A percentile compares a stretch with the other conserved stretches of the same genome.
Evolutionary conservation across 1,140 invertebrate species (phyloP).

Genomic region (Trachelipus rathkii): DNA sequence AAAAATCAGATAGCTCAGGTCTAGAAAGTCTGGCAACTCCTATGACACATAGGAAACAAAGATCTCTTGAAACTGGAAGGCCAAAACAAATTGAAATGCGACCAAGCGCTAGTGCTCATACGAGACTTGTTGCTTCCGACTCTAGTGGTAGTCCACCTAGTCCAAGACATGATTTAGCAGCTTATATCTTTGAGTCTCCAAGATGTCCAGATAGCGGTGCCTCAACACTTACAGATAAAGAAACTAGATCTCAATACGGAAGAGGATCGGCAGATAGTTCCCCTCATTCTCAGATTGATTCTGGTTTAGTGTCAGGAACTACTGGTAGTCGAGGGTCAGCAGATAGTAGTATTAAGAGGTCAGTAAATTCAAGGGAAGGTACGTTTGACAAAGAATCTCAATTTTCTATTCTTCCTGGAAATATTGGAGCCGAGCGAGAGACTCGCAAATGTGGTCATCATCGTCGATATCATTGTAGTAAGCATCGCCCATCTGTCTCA

Average conservation of each 20-base stretch:
- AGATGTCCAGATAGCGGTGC: conserved; percentile 42
- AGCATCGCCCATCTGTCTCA: conserved; percentile 16
- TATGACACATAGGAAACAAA: conserved; percentile 47
- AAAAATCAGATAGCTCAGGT: conserved; percentile 38
- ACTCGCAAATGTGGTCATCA: conserved; percentile 27
- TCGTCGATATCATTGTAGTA: conserved; percentile 29
- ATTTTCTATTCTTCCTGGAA: background rate
- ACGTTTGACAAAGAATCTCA: conserved; percentile 19
- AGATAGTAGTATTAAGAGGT: conserved; percentile 37
- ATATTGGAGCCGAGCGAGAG: conserved; percentile 17
- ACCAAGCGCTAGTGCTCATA: conserved; percentile 39
- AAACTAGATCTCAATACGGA: conserved; percentile 37
- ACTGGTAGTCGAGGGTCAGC: conserved; percentile 47
- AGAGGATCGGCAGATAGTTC: conserved; percentile 46
- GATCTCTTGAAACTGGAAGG: conserved; percentile 44
- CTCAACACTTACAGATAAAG: conserved; percentile 44
- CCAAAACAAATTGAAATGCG: conserved; percentile 25
- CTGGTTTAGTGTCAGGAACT: conserved; percentile 46
- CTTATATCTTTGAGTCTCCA: conserved; percentile 34
- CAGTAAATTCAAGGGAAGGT: conserved; percentile 21
- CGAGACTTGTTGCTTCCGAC: conserved; percentile 41
- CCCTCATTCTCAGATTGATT: conserved; percentile 47
- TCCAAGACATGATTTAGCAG: conserved; percentile 37
- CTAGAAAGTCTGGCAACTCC: conserved; percentile 48
- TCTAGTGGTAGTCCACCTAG: conserved; percentile 46